A percentile compares a stretch with the other conserved stretches of the same genome.
Evolutionary conservation across 2,113 vertebrate genomes (phyloP).

Genomic region (Mormyrus iriodes): DNA sequence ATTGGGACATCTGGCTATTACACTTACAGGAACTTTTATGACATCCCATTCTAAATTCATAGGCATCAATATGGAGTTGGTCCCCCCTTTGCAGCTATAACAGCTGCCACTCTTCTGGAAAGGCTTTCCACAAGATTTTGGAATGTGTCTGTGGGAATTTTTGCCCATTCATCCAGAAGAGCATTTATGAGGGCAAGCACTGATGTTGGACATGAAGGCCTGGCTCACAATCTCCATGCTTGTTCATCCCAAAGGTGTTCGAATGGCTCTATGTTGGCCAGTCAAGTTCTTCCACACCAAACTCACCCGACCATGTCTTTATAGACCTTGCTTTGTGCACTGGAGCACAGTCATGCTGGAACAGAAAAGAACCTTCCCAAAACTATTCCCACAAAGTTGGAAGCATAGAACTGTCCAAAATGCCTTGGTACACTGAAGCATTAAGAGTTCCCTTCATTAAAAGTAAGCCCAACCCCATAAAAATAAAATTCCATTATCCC

Average conservation of each 20-base stretch:
- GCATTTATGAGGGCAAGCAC: not conserved
- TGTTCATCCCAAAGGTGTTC: not conserved
- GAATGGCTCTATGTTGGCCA: not conserved
- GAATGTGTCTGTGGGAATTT: not conserved
- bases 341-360: not conserved
- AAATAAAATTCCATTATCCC: not conserved
- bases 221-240: not conserved
- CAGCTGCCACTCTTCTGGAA: not conserved
- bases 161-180: not conserved
- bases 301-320: not conserved
- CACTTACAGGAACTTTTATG: not conserved
- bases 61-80: not conserved
- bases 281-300: not conserved
- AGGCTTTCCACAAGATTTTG: not conserved
- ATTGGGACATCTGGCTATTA: not conserved
- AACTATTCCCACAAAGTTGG: not conserved
- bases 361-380: not conserved
- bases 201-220: not conserved
- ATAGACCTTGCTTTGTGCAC: not conserved
- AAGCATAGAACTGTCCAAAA: not conserved
- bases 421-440: not conserved
- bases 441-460: not conserved
- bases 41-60: not conserved
- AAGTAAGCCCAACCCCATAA: not conserved
- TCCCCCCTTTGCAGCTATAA: not conserved